phyloP scores from a whole-genome alignment of 1,140 invertebrate genomes.

The Chlorops oryzae region DNA sequence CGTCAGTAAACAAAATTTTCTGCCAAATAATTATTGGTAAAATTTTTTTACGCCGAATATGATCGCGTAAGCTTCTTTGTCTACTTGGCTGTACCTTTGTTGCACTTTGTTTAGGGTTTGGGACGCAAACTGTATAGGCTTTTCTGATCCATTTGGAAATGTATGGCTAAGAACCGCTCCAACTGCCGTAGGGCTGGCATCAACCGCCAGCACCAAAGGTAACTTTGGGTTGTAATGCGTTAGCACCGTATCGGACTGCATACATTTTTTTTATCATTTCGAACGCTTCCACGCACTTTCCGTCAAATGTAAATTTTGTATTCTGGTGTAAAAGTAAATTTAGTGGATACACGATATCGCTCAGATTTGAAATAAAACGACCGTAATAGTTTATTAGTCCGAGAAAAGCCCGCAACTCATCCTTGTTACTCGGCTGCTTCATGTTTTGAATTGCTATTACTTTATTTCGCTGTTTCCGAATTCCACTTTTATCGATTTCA shows the following conservation, averaged over 20 bases:
- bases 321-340: slow-evolving; percentile 27
- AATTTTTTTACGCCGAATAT: slow-evolving; percentile 50
- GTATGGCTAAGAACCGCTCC: slow-evolving; percentile 50
- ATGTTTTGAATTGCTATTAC: slow-evolving; percentile 21
- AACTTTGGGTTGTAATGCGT: slow-evolving; percentile 47
- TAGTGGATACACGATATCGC: slow-evolving; percentile 17
- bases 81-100: slow-evolving; percentile 51
- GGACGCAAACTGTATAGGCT: slow-evolving; percentile 50
- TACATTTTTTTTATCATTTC: slow-evolving; percentile 23
- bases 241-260: slow-evolving; percentile 34
- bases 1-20: slow-evolving; percentile 45
- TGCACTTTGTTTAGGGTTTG: slow-evolving; percentile 48
- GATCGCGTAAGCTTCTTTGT: slow-evolving; percentile 53
- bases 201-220: slow-evolving; percentile 49
- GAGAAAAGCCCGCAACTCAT: slow-evolving; percentile 27
- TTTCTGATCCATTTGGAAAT: slow-evolving; percentile 38
- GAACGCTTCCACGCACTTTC: slow-evolving; percentile 26
- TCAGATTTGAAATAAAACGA: slow-evolving; percentile 16
- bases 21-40: slow-evolving; percentile 50
- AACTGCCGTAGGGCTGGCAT: slow-evolving; percentile 44
- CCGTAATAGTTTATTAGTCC: slow-evolving; percentile 16
- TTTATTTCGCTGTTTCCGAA: slow-evolving; percentile 19
- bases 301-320: slow-evolving; percentile 20
- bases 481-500: slow-evolving; percentile 24
- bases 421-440: slow-evolving; percentile 13